Evolutionary conservation across 2,797 vertebrate species (phyloP).

Genomic region (Echeneis naucrates): DNA sequence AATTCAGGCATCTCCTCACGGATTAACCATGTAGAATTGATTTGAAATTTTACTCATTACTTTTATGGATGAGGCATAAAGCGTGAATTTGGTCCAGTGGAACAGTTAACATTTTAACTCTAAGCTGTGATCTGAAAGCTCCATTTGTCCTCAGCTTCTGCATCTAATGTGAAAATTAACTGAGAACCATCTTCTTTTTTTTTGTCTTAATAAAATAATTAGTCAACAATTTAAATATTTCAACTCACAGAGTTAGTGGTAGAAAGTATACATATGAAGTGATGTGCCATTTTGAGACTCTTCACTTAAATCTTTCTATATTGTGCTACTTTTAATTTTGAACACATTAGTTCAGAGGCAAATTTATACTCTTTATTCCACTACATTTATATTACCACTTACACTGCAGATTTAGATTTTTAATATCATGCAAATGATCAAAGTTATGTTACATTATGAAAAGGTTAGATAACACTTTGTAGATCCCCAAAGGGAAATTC

Average conservation of each 20-base stretch:
- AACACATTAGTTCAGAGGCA: background rate
- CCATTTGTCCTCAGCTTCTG: background rate
- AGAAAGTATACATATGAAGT: background rate
- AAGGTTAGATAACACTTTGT: background rate
- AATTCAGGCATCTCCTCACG: conserved; percentile 20
- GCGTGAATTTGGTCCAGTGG: conserved; percentile 23
- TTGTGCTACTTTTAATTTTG: background rate
- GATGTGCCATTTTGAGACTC: background rate
- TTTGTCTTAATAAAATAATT: no score
- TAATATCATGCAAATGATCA: background rate
- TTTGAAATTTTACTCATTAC: conserved; percentile 34
- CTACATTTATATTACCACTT: background rate
- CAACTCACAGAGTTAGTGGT: background rate
- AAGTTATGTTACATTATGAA: background rate
- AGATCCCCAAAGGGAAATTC: conserved; percentile 6
- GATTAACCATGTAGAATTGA: conserved; percentile 39
- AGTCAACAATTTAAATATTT: background rate
- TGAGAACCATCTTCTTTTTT: background rate
- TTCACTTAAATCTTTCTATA: background rate
- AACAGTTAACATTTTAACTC: conserved; percentile 24
- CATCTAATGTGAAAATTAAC: background rate
- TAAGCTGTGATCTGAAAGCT: conserved; percentile 15
- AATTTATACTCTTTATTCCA: background rate
- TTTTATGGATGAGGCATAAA: conserved; percentile 26
- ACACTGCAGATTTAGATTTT: background rate